Evolutionary conservation across 2,113 vertebrate species (phyloP).

Genomic region (Paramisgurnus dabryanus): DNA sequence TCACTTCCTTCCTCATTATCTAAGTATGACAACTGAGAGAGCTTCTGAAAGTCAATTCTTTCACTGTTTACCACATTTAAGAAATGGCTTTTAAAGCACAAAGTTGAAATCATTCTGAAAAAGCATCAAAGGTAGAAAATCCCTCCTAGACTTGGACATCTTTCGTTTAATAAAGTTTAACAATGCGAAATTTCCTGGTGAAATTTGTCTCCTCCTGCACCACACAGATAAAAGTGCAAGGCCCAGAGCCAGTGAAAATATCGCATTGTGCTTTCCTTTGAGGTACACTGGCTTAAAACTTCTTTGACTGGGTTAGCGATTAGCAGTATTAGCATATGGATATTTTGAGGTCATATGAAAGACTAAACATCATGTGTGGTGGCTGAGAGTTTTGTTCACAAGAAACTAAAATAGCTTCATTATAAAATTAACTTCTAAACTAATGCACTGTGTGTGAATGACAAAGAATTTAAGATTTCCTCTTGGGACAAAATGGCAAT

Average conservation of each 20-base stretch:
- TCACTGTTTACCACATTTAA: conserved; percentile 45
- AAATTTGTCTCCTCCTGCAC: conserved; percentile 47
- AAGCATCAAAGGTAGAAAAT: conserved; percentile 21
- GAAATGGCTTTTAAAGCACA: conserved; percentile 29
- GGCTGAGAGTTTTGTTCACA: not conserved
- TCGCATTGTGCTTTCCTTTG: conserved; percentile 37
- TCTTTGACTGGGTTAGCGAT: conserved; percentile 25
- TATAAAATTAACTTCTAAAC: not conserved
- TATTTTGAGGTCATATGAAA: conserved; percentile 16
- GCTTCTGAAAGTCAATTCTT: conserved; percentile 27
- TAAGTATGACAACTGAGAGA: conserved; percentile 44
- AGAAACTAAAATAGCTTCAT: not conserved
- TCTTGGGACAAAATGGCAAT: conserved; percentile 56
- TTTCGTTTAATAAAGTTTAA: conserved; percentile 38
- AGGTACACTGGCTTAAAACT: conserved; percentile 11
- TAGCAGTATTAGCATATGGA: conserved; percentile 39
- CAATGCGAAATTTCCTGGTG: conserved; percentile 38
- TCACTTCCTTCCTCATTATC: conserved; percentile 80
- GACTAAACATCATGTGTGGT: not conserved
- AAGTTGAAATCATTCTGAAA: conserved; percentile 18
- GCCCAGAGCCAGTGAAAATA: conserved; percentile 34
- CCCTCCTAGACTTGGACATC: conserved; percentile 17
- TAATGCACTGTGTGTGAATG: not conserved
- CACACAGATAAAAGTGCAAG: conserved; percentile 48
- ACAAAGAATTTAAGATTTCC: conserved; percentile 41